phyloP scores from a whole-genome alignment of 2,113 vertebrate genomes.

The Nerophis ophidion region DNA sequence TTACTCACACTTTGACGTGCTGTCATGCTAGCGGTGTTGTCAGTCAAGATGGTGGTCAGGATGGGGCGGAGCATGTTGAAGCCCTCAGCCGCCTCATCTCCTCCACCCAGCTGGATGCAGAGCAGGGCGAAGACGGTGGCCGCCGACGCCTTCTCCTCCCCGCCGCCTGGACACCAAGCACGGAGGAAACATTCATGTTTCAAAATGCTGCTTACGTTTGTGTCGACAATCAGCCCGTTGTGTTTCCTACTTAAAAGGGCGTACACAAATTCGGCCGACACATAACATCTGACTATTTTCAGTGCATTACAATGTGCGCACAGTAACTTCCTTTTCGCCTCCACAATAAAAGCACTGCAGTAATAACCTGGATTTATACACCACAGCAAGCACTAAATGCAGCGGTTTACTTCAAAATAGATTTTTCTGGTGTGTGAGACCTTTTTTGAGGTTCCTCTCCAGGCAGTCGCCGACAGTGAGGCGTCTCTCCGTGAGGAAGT shows the following conservation, averaged over 20 bases:
- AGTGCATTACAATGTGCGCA: too few species aligned
- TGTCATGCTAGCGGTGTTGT: conserved; percentile 70
- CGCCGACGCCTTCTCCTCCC: conserved; percentile 85
- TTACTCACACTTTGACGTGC: conserved; percentile 87
- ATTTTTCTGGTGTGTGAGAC: conserved; percentile 45
- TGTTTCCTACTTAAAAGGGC: too few species aligned
- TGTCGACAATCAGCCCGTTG: too few species aligned
- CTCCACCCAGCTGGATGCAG: conserved; percentile 89
- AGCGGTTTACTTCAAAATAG: too few species aligned
- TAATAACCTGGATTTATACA: too few species aligned
- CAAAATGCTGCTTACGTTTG: too few species aligned
- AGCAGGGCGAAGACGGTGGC: conserved; percentile 80
- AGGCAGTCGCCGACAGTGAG: conserved; percentile 83
- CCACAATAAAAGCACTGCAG: too few species aligned
- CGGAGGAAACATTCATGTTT: neutral
- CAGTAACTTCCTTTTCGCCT: too few species aligned
- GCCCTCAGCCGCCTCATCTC: conserved; percentile 81
- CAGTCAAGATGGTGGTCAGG: conserved; percentile 77
- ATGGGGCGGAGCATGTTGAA: conserved; percentile 80
- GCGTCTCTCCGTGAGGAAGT: conserved; percentile 82
- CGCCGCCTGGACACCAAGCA: conserved; percentile 71
- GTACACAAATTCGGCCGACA: too few species aligned
- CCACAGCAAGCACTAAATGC: too few species aligned
- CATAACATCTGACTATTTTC: too few species aligned
- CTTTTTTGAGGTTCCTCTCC: conserved; percentile 91